Evolutionary conservation across 2,888 invertebrate species (phyloP).

Genomic region (Pammene aurita): DNA sequence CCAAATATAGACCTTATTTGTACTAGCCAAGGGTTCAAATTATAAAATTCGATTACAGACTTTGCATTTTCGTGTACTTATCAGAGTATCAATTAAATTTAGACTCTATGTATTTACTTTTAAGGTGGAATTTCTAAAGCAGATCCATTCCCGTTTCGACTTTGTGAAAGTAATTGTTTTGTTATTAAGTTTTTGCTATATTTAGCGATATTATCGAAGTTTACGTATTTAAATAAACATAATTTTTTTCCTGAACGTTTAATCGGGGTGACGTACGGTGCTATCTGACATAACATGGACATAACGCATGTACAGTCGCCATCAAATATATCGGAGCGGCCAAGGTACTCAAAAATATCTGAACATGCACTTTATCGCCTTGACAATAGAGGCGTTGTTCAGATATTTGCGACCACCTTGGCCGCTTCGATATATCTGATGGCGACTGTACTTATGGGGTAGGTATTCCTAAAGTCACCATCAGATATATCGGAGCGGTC

Average conservation of each 20-base stretch:
- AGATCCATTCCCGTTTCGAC: neutral
- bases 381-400: too few species aligned
- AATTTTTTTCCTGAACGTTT: conserved; percentile 7
- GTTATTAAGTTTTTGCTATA: conserved; percentile 15
- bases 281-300: neutral
- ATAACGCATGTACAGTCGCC: neutral
- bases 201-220: conserved; percentile 13
- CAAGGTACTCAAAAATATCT: too few species aligned
- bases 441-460: too few species aligned
- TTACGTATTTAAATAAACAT: conserved; percentile 6
- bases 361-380: too few species aligned
- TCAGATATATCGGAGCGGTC: neutral
- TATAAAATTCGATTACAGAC: neutral
- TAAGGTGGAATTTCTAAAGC: conserved; percentile 11
- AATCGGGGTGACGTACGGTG: conserved; percentile 1
- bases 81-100: neutral
- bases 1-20: neutral
- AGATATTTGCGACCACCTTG: too few species aligned
- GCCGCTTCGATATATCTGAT: too few species aligned
- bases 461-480: too few species aligned
- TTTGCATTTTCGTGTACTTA: neutral
- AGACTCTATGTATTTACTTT: neutral
- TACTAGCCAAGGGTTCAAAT: neutral
- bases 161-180: neutral
- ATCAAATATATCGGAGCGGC: too few species aligned